Conservation (phyloP, 1,140 invertebrate genomes). For the Ditylenchus dipsaci region DNA sequence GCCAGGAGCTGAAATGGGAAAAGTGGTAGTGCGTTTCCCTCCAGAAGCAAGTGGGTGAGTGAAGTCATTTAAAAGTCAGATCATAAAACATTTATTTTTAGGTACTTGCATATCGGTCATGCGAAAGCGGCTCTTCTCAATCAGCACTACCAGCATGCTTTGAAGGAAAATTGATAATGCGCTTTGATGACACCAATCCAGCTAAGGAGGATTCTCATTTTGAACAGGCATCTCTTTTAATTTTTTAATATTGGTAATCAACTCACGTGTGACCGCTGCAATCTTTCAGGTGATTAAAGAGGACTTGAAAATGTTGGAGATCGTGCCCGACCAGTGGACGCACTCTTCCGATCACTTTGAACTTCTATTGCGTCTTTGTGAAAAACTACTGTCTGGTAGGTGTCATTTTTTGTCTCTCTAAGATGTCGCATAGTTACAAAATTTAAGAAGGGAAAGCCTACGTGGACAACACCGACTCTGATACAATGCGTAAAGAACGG, state of each 20-base stretch:
- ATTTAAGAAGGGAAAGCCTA: slow-evolving; percentile 85
- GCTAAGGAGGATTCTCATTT: slow-evolving; percentile 98
- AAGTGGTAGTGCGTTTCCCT: slow-evolving; percentile 89
- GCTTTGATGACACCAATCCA: slow-evolving; percentile 99
- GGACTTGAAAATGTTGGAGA: slow-evolving; percentile 82
- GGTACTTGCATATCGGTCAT: slow-evolving; percentile 95
- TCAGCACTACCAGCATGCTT: slow-evolving; percentile 88
- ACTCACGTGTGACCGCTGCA: not conserved
- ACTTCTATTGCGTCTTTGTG: slow-evolving; percentile 78
- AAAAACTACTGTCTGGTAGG: slow-evolving; percentile 65
- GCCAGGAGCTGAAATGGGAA: slow-evolving; percentile 88
- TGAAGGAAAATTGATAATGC: slow-evolving; percentile 89
- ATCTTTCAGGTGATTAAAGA: slow-evolving; percentile 76
- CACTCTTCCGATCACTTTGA: slow-evolving; percentile 97
- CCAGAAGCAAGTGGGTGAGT: slow-evolving; percentile 89
- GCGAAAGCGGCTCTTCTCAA: slow-evolving; percentile 97
- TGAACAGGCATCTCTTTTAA: slow-evolving; percentile 68
- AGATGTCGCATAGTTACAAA: too few species aligned
- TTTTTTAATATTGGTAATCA: not conserved
- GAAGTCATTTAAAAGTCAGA: slow-evolving; percentile 11
- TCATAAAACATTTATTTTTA: slow-evolving; percentile 52
- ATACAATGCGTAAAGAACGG: slow-evolving; percentile 87
- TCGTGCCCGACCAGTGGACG: slow-evolving; percentile 86
- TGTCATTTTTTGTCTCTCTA: too few species aligned
- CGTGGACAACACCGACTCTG: slow-evolving; percentile 89